phyloP scores from a whole-genome alignment of 2,888 invertebrate genomes.

The Eupelmus urozonus region DNA sequence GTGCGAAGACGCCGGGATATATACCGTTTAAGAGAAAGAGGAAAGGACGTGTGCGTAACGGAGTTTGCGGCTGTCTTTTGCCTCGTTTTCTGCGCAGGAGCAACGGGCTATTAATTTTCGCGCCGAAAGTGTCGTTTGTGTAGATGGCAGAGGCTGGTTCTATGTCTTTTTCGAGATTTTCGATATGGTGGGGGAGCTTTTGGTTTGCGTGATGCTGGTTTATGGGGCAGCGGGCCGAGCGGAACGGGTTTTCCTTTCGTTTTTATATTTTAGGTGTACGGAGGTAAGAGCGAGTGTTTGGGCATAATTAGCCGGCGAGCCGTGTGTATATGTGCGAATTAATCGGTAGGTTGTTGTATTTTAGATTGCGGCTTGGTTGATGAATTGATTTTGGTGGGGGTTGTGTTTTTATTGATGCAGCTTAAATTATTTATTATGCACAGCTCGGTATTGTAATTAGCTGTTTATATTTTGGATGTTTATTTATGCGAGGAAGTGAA shows the following conservation, averaged over 20 bases:
- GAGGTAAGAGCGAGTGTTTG: too few species aligned
- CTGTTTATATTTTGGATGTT: too few species aligned
- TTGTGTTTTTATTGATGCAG: too few species aligned
- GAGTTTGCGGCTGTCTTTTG: not conserved
- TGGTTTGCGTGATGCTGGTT: constrained; percentile 12
- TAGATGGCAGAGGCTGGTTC: not conserved
- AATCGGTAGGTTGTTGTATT: too few species aligned
- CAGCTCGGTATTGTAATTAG: too few species aligned
- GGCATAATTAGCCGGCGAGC: too few species aligned
- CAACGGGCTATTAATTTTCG: constrained; percentile 22
- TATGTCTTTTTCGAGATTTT: not conserved
- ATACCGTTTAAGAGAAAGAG: not conserved
- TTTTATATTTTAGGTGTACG: constrained; percentile 57
- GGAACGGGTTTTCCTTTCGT: constrained; percentile 55
- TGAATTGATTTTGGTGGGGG: too few species aligned
- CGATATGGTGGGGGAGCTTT: constrained; percentile 12
- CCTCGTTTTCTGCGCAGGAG: not conserved
- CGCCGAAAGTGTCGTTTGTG: constrained; percentile 23
- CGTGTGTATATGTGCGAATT: too few species aligned
- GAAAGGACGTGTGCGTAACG: not conserved
- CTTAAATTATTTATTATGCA: too few species aligned
- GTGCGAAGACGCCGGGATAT: not conserved
- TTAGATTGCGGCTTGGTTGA: too few species aligned
- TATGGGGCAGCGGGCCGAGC: constrained; percentile 2
- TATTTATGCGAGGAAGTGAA: too few species aligned